Base-by-base conservation (phyloP, 2,797 vertebrate species). In the Clarias pachynema region DNA sequence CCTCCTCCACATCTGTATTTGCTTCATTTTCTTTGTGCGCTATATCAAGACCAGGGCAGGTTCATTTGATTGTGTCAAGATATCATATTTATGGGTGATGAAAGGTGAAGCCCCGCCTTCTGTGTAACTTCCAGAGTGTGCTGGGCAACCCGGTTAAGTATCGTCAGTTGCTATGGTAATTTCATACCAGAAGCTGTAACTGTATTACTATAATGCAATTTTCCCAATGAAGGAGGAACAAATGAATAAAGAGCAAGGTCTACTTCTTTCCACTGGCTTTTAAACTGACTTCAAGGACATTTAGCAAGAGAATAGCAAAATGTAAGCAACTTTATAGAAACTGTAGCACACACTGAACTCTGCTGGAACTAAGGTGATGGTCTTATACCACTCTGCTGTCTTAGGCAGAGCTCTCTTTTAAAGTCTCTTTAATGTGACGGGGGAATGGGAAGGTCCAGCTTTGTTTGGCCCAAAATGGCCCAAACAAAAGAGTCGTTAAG, bases 401-500 rank as follows among this genome's bases (percentile, higher is more conserved):
- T 65, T 84, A 87, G 82, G 57, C 85, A 79, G 29, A 83, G 49
- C 62, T 24, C 37, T 53, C 49, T 14, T 53, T 53, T 14, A 53
- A 34, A 24, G 82, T 53, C 73, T 26, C 79, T 81, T 12, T 83
- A 40, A 34, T 79, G 70, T 53, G 68, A 68, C 74, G 68, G 65
- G 60, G 60, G 44, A 80, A 81, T 2, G 53, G 60, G 65, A 72
- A 80, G 83, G 80, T 83, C 75, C 68, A 81, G 86, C 72, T 85
- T 93, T 95, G 93, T 95, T 95, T 94, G 90, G 94, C 88, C 86
- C 85, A 85, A 87, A 88, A 86, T 91, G 88, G 81, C 82, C 91
- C 92, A 92, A 95, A 95, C 94, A 94, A 90, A 89, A 87, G 84
- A 68, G 93, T 95, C 79, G 94, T 93, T 92, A 95, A 89, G 93